These are phyloP conservation scores for Asteroscopus sphinx DNA, from an alignment of 2,888 invertebrate species.

Conservation along the genomic window DNA sequence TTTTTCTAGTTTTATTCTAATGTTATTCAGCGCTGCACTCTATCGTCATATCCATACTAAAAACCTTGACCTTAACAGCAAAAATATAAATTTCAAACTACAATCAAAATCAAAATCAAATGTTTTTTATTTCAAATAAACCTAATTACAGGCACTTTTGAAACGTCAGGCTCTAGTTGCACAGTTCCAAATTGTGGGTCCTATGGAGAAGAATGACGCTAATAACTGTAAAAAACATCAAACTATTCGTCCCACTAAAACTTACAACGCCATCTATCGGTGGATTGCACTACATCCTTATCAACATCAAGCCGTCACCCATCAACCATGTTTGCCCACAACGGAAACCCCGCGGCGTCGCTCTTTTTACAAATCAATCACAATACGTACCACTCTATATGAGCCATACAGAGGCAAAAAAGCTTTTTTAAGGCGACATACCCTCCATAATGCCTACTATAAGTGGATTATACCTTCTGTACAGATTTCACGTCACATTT, in stretches of 20 bases:
- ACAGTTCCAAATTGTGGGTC: too few relatives aligned
- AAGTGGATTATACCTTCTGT: slow-evolving; percentile 86
- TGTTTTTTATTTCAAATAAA: too few relatives aligned
- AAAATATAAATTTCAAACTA: too few relatives aligned
- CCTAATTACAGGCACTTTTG: too few relatives aligned
- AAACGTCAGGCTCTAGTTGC: too few relatives aligned
- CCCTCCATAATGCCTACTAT: slow-evolving; percentile 70
- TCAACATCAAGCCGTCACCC: slow-evolving; percentile 48
- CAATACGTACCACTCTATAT: slow-evolving; percentile 68
- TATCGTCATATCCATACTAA: too few relatives aligned
- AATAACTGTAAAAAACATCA: not conserved
- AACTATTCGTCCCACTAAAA: slow-evolving; percentile 17
- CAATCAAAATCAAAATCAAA: too few relatives aligned
- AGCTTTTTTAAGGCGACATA: slow-evolving; percentile 83
- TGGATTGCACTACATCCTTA: slow-evolving; percentile 18
- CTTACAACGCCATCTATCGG: slow-evolving; percentile 72
- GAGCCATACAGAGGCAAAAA: too few relatives aligned
- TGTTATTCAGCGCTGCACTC: too few relatives aligned
- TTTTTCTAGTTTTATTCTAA: too few relatives aligned
- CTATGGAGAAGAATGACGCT: too few relatives aligned
- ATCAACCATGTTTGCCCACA: slow-evolving; percentile 81
- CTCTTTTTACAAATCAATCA: slow-evolving; percentile 86
- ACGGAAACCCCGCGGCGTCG: slow-evolving; percentile 81
- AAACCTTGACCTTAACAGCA: too few relatives aligned
- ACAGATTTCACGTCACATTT: slow-evolving; percentile 88